Evolutionary conservation across 2,888 invertebrate species (phyloP).

Genomic region (Artemia sinica): DNA sequence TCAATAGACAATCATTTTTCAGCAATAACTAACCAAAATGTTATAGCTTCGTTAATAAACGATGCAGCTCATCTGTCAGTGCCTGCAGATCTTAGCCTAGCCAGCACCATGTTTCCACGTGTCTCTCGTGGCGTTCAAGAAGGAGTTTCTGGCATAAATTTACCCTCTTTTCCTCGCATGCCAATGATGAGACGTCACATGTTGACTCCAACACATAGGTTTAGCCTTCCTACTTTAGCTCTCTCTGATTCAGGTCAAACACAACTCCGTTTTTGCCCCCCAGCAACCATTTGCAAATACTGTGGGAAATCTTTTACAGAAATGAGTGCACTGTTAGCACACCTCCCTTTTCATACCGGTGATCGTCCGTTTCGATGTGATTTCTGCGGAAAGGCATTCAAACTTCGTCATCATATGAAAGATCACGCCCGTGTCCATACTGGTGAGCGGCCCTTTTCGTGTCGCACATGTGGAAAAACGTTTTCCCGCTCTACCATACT

Average conservation of each 20-base stretch:
- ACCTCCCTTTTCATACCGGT: conserved; percentile 72
- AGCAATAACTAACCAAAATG: conserved; percentile 12
- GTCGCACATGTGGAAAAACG: conserved; percentile 72
- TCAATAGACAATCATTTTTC: conserved; percentile 8
- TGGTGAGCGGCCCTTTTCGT: conserved; percentile 73
- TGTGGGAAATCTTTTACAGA: conserved; percentile 82
- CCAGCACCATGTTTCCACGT: conserved; percentile 7
- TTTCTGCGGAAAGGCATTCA: conserved; percentile 83
- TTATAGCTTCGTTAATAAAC: conserved; percentile 7
- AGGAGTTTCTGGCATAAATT: background rate
- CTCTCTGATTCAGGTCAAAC: conserved; percentile 7
- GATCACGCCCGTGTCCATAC: conserved; percentile 84
- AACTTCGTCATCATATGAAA: conserved; percentile 80
- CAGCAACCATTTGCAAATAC: conserved; percentile 54
- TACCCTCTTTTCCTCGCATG: background rate
- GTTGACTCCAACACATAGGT: background rate
- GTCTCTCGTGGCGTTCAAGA: background rate
- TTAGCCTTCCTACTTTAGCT: background rate
- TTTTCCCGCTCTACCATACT: conserved; percentile 76
- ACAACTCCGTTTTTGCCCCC: background rate
- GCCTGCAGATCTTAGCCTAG: conserved; percentile 10
- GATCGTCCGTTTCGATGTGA: conserved; percentile 82
- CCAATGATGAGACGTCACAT: conserved; percentile 4
- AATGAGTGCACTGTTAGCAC: conserved; percentile 67
- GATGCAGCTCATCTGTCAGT: conserved; percentile 6